phyloP scores from a whole-genome alignment of 2,113 vertebrate genomes.

The Blennius ocellaris region DNA sequence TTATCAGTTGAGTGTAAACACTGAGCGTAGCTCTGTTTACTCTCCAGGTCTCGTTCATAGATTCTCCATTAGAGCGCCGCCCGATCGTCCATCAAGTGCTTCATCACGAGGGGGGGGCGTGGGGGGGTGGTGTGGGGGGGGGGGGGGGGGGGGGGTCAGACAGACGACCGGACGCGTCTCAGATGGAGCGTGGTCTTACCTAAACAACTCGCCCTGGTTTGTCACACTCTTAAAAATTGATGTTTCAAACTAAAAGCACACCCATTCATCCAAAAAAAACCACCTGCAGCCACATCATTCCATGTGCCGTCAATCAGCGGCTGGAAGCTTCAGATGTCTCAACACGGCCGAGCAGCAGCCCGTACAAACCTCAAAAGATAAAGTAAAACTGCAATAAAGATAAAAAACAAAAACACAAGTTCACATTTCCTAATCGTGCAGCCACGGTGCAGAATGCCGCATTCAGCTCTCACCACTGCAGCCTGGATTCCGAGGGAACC shows the following conservation, averaged over 20 bases:
- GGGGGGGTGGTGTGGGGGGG: too few species aligned
- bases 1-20: slow-evolving; percentile 73
- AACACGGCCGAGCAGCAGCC: too few species aligned
- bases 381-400: too few species aligned
- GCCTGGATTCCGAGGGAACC: too few species aligned
- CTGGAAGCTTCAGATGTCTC: too few species aligned
- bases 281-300: slow-evolving; percentile 12
- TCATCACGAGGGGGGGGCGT: slow-evolving; percentile 61
- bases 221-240: slow-evolving; percentile 39
- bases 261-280: slow-evolving; percentile 31
- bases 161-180: slow-evolving; percentile 32
- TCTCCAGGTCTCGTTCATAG: slow-evolving; percentile 45
- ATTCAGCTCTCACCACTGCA: too few species aligned
- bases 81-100: slow-evolving; percentile 67
- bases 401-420: too few species aligned
- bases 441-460: too few species aligned
- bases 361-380: too few species aligned
- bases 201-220: slow-evolving; percentile 44
- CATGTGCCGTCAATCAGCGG: neutral
- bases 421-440: too few species aligned
- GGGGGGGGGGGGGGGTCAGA: too few species aligned
- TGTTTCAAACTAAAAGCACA: slow-evolving; percentile 6
- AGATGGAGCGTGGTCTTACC: slow-evolving; percentile 36
- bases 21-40: slow-evolving; percentile 67
- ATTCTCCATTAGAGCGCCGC: slow-evolving; percentile 71